Conservation (phyloP, 2,888 invertebrate species). For the Chorisops tibialis region DNA sequence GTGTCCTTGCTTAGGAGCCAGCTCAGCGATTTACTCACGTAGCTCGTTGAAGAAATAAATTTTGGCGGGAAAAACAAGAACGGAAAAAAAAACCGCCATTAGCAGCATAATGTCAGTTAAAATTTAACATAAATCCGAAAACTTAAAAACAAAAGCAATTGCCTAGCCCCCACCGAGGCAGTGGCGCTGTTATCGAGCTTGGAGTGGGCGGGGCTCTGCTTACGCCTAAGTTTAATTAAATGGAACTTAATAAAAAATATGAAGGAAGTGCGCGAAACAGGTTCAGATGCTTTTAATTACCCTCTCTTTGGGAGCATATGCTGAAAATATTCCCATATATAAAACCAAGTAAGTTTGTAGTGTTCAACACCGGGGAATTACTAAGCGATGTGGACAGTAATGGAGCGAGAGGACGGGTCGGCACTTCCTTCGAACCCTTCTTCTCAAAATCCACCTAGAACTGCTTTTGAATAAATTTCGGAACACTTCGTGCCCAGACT, state of each 20-base stretch:
- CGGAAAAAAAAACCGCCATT: conserved; percentile 7
- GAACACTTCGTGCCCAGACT: too few relatives aligned
- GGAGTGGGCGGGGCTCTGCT: neutral
- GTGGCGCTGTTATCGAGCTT: neutral
- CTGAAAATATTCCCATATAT: neutral
- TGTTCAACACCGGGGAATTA: too few relatives aligned
- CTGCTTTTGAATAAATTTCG: too few relatives aligned
- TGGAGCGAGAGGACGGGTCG: too few relatives aligned
- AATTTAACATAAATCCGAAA: conserved; percentile 18
- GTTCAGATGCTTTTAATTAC: conserved; percentile 22
- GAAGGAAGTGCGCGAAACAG: neutral
- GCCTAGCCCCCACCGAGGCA: neutral
- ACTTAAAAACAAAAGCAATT: conserved; percentile 6
- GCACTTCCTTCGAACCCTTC: too few relatives aligned
- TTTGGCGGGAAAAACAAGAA: neutral
- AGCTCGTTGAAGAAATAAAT: neutral
- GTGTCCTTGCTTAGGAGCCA: neutral
- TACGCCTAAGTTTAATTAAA: conserved; percentile 11
- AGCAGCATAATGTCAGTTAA: conserved; percentile 15
- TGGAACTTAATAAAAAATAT: conserved; percentile 24
- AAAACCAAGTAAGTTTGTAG: too few relatives aligned
- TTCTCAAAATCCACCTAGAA: too few relatives aligned
- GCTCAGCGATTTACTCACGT: neutral
- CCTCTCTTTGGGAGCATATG: neutral
- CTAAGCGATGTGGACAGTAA: too few relatives aligned